These are phyloP conservation scores for Acyrthosiphon pisum DNA, from an alignment of 1,140 invertebrate species.

Conservation along the genomic window DNA sequence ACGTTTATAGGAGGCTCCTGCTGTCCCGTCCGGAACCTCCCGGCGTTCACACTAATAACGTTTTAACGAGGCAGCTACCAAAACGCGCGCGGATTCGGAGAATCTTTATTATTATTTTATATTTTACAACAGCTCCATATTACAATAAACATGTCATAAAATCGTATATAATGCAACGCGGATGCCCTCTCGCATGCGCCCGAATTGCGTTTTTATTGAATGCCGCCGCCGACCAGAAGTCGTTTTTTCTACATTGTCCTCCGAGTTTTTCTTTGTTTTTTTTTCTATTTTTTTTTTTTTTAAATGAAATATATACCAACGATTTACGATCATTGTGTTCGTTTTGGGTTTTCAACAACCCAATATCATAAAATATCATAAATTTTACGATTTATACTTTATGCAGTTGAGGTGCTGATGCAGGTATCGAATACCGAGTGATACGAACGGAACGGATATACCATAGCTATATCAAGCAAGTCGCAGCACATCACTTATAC, in stretches of 20 bases:
- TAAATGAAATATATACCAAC: slow-evolving; percentile 37
- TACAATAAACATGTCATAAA: slow-evolving; percentile 56
- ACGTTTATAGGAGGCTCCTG: slow-evolving; percentile 47
- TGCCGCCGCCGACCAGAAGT: slow-evolving; percentile 51
- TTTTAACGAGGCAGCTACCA: slow-evolving; percentile 55
- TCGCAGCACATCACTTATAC: neutral
- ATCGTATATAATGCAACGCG: slow-evolving; percentile 24
- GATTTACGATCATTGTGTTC: slow-evolving; percentile 44
- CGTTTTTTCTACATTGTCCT: slow-evolving; percentile 55
- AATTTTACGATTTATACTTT: slow-evolving; percentile 39
- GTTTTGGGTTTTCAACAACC: slow-evolving; percentile 51
- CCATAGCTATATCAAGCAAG: neutral
- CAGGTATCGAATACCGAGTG: neutral
- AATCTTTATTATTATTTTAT: slow-evolving; percentile 43
- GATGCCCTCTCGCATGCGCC: slow-evolving; percentile 2
- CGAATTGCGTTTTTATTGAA: slow-evolving; percentile 53
- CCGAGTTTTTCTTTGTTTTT: neutral
- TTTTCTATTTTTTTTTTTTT: neutral
- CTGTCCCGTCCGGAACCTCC: slow-evolving; percentile 39
- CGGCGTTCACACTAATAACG: slow-evolving; percentile 53
- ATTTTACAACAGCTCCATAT: slow-evolving; percentile 42
- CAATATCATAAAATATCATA: slow-evolving; percentile 47
- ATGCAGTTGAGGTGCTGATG: neutral
- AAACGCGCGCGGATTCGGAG: slow-evolving; percentile 43
- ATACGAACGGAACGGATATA: neutral